These are phyloP conservation scores for Caenorhabditis sulstoni DNA, from an alignment of 2,888 invertebrate species.

Conservation along the genomic window DNA sequence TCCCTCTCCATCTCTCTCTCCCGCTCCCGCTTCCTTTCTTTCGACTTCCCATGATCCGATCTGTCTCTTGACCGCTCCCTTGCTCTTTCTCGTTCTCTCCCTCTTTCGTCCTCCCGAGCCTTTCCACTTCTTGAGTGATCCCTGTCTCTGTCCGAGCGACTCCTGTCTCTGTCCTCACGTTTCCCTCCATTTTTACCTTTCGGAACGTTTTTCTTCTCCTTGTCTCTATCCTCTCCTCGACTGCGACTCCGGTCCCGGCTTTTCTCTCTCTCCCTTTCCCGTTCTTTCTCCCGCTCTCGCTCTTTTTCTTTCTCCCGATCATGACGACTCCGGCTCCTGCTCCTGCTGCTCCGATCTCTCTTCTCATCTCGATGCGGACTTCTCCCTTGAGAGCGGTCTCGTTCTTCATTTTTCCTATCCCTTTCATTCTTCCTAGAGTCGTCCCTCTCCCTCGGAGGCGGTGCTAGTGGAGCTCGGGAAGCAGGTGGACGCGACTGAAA, in stretches of 20 bases:
- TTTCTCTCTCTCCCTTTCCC: conserved; percentile 12
- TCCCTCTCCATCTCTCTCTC: conserved; percentile 10
- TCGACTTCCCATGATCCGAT: conserved; percentile 14
- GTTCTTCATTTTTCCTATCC: conserved; percentile 10
- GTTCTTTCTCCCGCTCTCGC: conserved; percentile 22
- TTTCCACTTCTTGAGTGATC: conserved; percentile 21
- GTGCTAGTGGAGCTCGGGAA: background rate
- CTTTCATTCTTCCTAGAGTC: background rate
- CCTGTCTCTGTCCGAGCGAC: conserved; percentile 12
- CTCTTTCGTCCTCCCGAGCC: background rate
- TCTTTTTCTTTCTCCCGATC: conserved; percentile 22
- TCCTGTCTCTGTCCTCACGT: conserved; percentile 21
- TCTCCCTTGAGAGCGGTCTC: conserved; percentile 17
- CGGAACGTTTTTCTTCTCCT: conserved; percentile 14
- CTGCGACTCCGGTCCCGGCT: conserved; percentile 25
- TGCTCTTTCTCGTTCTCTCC: conserved; percentile 16
- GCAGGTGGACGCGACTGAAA: conserved; percentile 8
- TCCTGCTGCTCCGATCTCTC: conserved; percentile 5
- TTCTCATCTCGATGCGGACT: background rate
- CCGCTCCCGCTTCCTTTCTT: conserved; percentile 24
- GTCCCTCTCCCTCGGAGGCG: background rate
- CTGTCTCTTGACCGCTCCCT: conserved; percentile 4
- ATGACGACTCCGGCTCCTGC: conserved; percentile 34
- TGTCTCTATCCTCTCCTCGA: conserved; percentile 3
- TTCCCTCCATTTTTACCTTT: conserved; percentile 17